Evolutionary conservation across 2,113 vertebrate species (phyloP), one percentile per base, ranked within the genome.

Genomic region (Pogona vitticeps): DNA sequence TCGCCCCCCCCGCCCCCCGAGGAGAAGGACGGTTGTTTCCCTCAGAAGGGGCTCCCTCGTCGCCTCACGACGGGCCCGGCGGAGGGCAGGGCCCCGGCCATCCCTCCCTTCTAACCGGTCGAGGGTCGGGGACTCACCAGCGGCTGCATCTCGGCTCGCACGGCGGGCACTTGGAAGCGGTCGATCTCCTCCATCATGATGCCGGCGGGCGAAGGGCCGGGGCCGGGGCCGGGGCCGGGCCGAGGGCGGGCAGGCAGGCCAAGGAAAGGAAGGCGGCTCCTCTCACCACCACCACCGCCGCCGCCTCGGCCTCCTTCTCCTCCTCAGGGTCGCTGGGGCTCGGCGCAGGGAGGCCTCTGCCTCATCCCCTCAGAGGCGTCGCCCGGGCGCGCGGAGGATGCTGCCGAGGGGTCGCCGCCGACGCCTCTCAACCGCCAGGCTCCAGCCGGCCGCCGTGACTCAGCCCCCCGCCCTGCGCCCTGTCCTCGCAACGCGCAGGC

Each of bases 111-210:
- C n/a, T n/a, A n/a, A n/a, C n/a, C n/a, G n/a, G n/a, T n/a, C n/a
- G n/a, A n/a, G n/a, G n/a, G n/a, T n/a, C n/a, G 10, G 59, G 78
- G 67, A 83, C 98, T 98, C 95, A 98, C 98, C 98, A 99, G 94
- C 91, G 98, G 98, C 94, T 98, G 98, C 89, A 97, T 98, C 97
- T 99, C 98, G 89, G 97, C 97, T 94, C 98, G 97, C 88, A 98
- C 98, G 90, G 98, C 97, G 93, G 98, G 98, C 86, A 98, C 98
- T 94, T 98, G 98, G 96, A 98, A 98, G 93, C 98, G 96, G 96
- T 98, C 98, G 93, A 98, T 98, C 96, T 98, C 98, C 94, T 98
- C 98, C 98, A 98, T 99, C 98, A 98, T 98, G 96, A 96, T 98
- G 95, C 92, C 95, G 92, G 83, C 78, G 83, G 84, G 26, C 7